Conservation (phyloP, 2,113 vertebrate genomes). For the Sus scrofa region T2T-Sscrofa CM000813.6:20063001-20063500, state of each 20-base stretch:
- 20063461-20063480: accelerated
- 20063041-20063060: too few species aligned
- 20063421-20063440: neutral
- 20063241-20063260: neutral
- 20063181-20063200: accelerated
- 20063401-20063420: neutral
- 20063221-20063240: neutral
- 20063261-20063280: neutral
- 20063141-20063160: neutral
- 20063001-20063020: too few species aligned
- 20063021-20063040: too few species aligned
- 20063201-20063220: neutral
- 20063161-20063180: neutral
- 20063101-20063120: too few species aligned
- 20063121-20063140: too few species aligned
- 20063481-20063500: too few species aligned
- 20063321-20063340: accelerated
- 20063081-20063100: too few species aligned
- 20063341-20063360: neutral
- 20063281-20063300: neutral
- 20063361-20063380: accelerated
- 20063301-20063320: neutral
- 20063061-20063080: too few species aligned
- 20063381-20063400: neutral
- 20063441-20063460: neutral